phyloP scores from a whole-genome alignment of 2,888 invertebrate species.

The Gryllus longicercus region DNA sequence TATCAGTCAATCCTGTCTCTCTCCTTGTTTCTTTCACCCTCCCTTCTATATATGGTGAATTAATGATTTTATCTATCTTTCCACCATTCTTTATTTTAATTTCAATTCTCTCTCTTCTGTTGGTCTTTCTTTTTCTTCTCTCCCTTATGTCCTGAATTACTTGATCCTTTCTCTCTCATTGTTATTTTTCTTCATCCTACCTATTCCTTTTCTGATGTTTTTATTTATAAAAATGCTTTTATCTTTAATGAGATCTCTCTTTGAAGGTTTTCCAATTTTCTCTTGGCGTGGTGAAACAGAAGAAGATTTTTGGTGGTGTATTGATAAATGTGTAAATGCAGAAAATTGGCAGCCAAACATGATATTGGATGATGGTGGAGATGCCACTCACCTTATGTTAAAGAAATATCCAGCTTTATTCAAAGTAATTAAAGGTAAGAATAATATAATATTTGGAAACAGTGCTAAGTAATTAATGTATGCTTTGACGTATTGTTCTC shows the following conservation, averaged over 20 bases:
- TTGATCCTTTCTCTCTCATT: too few species aligned
- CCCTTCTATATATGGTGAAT: too few species aligned
- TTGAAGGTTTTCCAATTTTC: conserved; percentile 77
- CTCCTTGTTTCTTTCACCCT: too few species aligned
- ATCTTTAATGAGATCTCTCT: neutral
- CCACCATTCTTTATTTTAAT: too few species aligned
- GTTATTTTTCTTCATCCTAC: too few species aligned
- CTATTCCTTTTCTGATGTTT: too few species aligned
- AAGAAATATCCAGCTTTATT: conserved; percentile 93
- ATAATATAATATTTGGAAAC: conserved; percentile 21
- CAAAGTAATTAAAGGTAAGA: conserved; percentile 78
- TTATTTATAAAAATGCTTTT: neutral
- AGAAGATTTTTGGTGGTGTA: conserved; percentile 99
- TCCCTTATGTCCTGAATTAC: too few species aligned
- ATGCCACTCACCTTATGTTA: conserved; percentile 92
- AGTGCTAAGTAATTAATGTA: neutral
- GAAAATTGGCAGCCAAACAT: conserved; percentile 97
- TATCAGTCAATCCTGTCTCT: too few species aligned
- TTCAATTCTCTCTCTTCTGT: too few species aligned
- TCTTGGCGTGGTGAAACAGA: conserved; percentile 97
- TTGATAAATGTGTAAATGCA: conserved; percentile 88
- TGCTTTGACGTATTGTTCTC: neutral
- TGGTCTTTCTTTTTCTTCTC: too few species aligned
- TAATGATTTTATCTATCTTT: too few species aligned
- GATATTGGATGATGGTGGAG: conserved; percentile 96